Evolutionary conservation across 2,113 vertebrate genomes (phyloP).

Genomic region (Antechinus flavipes): DNA sequence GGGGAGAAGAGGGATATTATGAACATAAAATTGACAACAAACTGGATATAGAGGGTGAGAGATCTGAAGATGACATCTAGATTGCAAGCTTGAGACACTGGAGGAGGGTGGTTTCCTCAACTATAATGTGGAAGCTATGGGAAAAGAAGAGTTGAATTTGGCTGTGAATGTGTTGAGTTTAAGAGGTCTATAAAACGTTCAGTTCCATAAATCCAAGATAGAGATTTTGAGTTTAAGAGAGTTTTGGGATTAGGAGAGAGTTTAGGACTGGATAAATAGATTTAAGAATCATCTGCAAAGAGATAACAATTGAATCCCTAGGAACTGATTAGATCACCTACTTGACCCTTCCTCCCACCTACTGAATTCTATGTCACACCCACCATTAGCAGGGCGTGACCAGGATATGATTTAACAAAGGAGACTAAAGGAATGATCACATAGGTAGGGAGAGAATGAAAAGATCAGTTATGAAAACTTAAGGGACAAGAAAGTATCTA

Average conservation of each 20-base stretch:
- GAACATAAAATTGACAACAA: not conserved
- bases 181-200: no score
- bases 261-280: not conserved
- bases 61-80: not conserved
- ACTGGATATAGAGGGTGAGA: not conserved
- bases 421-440: not conserved
- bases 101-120: not conserved
- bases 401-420: not conserved
- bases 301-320: not conserved
- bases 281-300: not conserved
- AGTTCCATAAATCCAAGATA: not conserved
- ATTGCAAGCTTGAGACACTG: not conserved
- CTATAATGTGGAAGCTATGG: not conserved
- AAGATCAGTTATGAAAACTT: not conserved
- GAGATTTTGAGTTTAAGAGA: not conserved
- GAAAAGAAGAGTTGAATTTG: no score
- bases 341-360: not conserved
- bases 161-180: no score
- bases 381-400: not conserved
- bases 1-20: not conserved
- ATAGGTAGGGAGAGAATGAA: not conserved
- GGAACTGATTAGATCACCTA: not conserved
- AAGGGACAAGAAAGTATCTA: no score
- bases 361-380: not conserved
- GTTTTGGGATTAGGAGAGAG: not conserved